Base-by-base conservation (phyloP, 2,113 vertebrate species). In the Megatriorchis doriae region DNA sequence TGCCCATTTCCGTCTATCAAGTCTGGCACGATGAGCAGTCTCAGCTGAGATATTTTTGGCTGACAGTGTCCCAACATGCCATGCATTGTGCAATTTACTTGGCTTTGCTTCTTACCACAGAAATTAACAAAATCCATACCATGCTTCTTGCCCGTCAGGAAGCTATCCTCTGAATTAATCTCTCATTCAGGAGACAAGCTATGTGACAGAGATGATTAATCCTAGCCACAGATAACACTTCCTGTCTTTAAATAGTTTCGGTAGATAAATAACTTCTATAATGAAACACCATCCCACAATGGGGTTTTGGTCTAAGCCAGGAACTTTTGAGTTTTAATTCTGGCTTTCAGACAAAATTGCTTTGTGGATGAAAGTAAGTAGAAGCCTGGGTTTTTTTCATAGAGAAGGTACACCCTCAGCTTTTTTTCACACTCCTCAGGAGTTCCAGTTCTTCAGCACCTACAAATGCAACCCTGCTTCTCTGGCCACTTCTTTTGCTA, bases 181-280 rank as follows among this genome's bases (percentile, higher is more conserved):
- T 87, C 95, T 96, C 93, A 93, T 97, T 97, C 13, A 0, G 84
- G 52, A 94, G 89, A 92, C 90, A 94, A 90, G 26, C 95, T 96
- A 26, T 59, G 47, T 73, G 42, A 78, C 92, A 97, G 95, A 78
- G 77, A 95, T 95, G 96, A 98, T 81, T 96, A 96, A 97, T 97
- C 91, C 90, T 90, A 95, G 91, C 94, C 75, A 82, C 93, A 92
- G 32, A n/a, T 92, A 96, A 84, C 68, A 80, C 82, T 96, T 98
- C 95, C 94, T 94, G 66, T 88, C 90, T 96, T 96, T 91, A 94
- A 95, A 96, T 94, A 92, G 92, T 97, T 96, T 97, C 2, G 3
- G 81, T 81, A 94, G 86, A 94, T 95, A 97, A 97, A 94, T 96
- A 93, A 86, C 43, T 87, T 95, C 75, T 83, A 4, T 95, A 96